Conservation (phyloP, 2,888 invertebrate genomes). For the Rhaphigaster nebulosa region DNA sequence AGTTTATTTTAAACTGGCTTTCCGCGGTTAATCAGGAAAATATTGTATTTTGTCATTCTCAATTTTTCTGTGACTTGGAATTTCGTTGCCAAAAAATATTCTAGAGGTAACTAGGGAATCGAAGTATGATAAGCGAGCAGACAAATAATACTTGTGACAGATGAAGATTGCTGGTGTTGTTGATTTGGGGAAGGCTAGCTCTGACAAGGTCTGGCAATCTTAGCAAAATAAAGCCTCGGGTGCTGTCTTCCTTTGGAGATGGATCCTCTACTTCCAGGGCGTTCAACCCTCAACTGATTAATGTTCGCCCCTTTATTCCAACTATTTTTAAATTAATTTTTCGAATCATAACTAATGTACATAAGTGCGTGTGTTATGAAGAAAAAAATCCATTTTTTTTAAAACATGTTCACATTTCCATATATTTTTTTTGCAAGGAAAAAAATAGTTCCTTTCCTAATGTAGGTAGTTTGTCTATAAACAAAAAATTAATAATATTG, state of each 20-base stretch:
- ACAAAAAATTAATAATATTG: no score
- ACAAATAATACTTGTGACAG: background rate
- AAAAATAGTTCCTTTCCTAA: no score
- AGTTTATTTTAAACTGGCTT: background rate
- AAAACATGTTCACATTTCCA: no score
- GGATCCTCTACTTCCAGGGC: background rate
- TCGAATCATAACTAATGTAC: background rate
- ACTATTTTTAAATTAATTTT: background rate
- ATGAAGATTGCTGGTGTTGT: conserved; percentile 2
- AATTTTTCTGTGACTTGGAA: background rate
- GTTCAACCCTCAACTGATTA: background rate
- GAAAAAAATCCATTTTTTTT: no score
- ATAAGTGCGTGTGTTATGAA: no score
- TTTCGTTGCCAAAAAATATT: background rate
- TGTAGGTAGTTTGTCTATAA: no score
- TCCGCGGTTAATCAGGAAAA: background rate
- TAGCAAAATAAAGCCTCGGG: background rate
- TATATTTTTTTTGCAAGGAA: no score
- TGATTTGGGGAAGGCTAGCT: background rate
- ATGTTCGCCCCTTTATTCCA: background rate
- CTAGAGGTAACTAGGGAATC: background rate
- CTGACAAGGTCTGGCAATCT: conserved; percentile 1
- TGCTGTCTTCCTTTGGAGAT: background rate
- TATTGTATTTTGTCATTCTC: background rate
- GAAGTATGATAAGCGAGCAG: background rate